These are phyloP conservation scores for Nycticryphes semicollaris DNA, from an alignment of 2,113 vertebrate genomes.

Conservation along the genomic window DNA sequence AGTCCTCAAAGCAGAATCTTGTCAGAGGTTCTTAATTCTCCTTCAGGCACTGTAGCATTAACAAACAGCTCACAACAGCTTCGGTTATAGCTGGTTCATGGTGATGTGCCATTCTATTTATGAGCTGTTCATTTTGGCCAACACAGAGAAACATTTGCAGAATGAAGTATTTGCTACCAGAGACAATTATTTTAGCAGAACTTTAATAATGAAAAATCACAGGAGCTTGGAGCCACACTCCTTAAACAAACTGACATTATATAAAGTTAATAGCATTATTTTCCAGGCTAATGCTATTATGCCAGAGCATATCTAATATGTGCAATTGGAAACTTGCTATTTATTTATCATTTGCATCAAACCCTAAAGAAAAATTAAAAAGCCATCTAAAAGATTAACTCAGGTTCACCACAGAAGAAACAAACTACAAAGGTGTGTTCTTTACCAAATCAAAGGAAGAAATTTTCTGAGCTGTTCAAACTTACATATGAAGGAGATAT, in stretches of 20 bases:
- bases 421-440: neutral
- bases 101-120: neutral
- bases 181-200: neutral
- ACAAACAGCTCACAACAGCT: neutral
- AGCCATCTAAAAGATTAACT: neutral
- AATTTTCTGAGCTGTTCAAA: neutral
- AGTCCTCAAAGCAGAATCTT: neutral
- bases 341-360: slow-evolving; percentile 1
- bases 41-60: neutral
- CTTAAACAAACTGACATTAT: neutral
- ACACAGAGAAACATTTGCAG: neutral
- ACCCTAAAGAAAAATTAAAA: neutral
- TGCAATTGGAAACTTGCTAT: neutral
- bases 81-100: neutral
- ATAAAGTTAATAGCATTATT: slow-evolving; percentile 1
- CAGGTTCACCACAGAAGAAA: neutral
- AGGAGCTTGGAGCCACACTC: neutral
- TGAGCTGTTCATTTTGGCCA: neutral
- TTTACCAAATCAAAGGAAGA: neutral
- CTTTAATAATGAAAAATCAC: neutral
- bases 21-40: slow-evolving; percentile 10
- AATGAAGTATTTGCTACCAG: neutral
- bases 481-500: neutral
- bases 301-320: neutral
- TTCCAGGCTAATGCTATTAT: slow-evolving; percentile 8